A percentile compares a stretch with the other conserved stretches of the same genome.
Evolutionary conservation across 2,113 vertebrate species (phyloP).

Genomic region (Tamias sibiricus): DNA sequence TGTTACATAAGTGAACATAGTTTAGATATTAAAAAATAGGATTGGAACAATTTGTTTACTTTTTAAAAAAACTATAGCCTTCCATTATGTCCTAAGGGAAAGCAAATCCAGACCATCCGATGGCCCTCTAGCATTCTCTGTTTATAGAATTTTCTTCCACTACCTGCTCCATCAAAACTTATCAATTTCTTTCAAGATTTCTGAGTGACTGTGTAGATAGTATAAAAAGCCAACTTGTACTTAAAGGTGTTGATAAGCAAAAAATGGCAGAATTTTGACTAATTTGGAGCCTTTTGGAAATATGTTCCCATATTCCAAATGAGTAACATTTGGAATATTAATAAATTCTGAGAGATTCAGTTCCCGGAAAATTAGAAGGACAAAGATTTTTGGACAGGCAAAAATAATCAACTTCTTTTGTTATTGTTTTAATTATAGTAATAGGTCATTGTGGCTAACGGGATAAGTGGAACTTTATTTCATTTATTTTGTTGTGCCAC

Average conservation of each 20-base stretch:
- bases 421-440: not conserved
- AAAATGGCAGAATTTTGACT: not conserved
- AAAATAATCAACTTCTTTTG: not conserved
- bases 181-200: not conserved
- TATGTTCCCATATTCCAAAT: not conserved
- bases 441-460: not conserved
- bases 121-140: rapidly evolving
- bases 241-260: not conserved
- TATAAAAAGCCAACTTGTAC: not conserved
- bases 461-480: conserved; percentile 19
- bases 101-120: not conserved
- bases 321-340: too few relatives aligned
- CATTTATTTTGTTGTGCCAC: not conserved
- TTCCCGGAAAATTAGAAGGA: not conserved
- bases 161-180: not conserved
- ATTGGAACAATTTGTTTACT: not conserved
- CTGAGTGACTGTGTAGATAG: not conserved
- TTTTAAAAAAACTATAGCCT: not conserved
- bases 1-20: not conserved
- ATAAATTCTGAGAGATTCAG: conserved; percentile 15
- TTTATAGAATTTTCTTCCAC: not conserved
- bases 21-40: not conserved
- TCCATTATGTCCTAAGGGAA: not conserved
- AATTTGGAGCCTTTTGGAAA: not conserved
- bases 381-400: not conserved